Evolutionary conservation across 1,140 invertebrate species (phyloP).

Genomic region (Cotesia vestalis): DNA sequence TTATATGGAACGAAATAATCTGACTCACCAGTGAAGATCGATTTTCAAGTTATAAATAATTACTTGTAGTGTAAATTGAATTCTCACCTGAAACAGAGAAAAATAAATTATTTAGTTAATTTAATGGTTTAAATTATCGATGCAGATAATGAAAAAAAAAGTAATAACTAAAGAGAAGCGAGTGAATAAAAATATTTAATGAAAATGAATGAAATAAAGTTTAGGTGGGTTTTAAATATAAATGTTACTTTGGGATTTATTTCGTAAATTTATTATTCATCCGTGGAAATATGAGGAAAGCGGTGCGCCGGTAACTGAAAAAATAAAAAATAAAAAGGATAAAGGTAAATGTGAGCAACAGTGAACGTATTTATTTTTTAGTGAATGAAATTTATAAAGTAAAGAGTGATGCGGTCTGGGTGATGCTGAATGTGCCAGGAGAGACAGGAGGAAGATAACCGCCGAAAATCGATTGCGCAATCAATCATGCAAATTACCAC

Average conservation of each 20-base stretch:
- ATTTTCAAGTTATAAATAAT: no score
- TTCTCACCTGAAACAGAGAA: no score
- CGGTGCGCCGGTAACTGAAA: background rate
- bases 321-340: background rate
- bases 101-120: no score
- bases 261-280: slow-evolving; percentile 32
- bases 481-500: slow-evolving; percentile 62
- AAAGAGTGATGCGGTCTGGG: slow-evolving; percentile 1
- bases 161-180: background rate
- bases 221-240: slow-evolving; percentile 15
- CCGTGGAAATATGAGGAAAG: background rate
- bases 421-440: no score
- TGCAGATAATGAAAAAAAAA: no score
- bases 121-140: no score
- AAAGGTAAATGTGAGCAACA: background rate
- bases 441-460: slow-evolving; percentile 20
- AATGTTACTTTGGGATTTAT: slow-evolving; percentile 16
- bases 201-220: slow-evolving; percentile 23
- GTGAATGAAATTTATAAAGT: slow-evolving; percentile 27
- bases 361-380: slow-evolving; percentile 26
- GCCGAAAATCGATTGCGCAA: slow-evolving; percentile 45
- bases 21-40: no score
- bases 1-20: no score
- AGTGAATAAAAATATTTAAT: slow-evolving; percentile 9
- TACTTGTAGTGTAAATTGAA: no score